Conservation (phyloP, 2,888 invertebrate genomes). For the Portevinia maculata region DNA sequence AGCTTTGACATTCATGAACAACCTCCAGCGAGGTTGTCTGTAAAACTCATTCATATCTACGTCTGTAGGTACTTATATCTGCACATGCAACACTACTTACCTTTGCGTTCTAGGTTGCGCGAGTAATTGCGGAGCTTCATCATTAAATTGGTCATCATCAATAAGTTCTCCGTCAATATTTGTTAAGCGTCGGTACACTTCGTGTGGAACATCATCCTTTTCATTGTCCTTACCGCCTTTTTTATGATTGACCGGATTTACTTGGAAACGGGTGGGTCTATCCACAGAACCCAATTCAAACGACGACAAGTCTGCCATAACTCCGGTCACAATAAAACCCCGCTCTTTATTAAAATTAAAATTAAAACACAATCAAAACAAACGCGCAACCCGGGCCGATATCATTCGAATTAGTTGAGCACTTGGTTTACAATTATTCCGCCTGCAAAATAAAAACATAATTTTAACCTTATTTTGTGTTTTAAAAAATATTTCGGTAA, state of each 20-base stretch:
- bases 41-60: not conserved
- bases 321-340: not conserved
- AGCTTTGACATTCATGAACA: not conserved
- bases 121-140: conserved; percentile 80
- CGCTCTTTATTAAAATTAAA: not conserved
- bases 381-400: conserved; percentile 29
- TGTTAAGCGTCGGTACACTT: conserved; percentile 81
- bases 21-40: not conserved
- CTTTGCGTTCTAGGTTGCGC: conserved; percentile 79
- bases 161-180: conserved; percentile 80
- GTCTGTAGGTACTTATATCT: not conserved
- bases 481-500: not conserved
- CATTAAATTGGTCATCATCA: conserved; percentile 82
- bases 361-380: conserved; percentile 19
- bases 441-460: conserved; percentile 35
- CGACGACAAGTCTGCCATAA: conserved; percentile 81
- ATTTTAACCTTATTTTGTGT: not conserved
- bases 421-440: conserved; percentile 18
- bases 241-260: conserved; percentile 82
- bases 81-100: conserved; percentile 75
- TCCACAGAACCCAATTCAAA: conserved; percentile 82
- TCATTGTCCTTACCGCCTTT: conserved; percentile 76
- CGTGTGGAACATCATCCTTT: conserved; percentile 78
- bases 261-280: conserved; percentile 82
- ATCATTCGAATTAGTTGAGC: conserved; percentile 36